Evolutionary conservation across 1,140 invertebrate genomes (phyloP).

Genomic region (Chlorops oryzae): DNA sequence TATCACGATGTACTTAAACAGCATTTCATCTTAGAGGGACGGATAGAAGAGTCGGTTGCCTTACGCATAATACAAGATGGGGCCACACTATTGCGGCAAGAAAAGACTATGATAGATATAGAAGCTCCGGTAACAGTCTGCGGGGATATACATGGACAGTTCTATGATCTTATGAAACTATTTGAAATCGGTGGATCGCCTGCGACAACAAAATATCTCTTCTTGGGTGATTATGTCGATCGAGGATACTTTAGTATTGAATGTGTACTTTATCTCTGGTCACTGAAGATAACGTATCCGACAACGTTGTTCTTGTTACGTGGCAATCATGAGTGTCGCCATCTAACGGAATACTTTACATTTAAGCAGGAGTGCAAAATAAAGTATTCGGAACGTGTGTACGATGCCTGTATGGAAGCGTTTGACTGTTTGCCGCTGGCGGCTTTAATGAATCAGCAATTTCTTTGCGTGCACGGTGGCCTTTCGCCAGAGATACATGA

Average conservation of each 20-base stretch:
- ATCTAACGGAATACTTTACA: constrained; percentile 99
- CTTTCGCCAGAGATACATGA: constrained; percentile 98
- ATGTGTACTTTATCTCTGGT: constrained; percentile 99
- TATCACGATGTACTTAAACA: constrained; percentile 96
- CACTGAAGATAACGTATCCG: constrained; percentile 96
- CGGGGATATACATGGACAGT: constrained; percentile 99
- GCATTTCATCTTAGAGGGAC: constrained; percentile 97
- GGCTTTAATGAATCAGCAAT: constrained; percentile 99
- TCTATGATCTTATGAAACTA: constrained; percentile 99
- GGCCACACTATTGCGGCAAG: constrained; percentile 86
- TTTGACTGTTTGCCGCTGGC: constrained; percentile 98
- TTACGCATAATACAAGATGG: constrained; percentile 97
- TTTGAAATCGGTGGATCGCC: constrained; percentile 99
- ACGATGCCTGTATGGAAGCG: constrained; percentile 99
- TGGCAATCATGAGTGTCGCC: constrained; percentile 98
- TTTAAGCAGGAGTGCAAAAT: constrained; percentile 99
- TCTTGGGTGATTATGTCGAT: constrained; percentile 99
- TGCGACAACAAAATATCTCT: constrained; percentile 98
- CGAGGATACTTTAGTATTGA: constrained; percentile 63
- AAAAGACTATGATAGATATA: constrained; percentile 99
- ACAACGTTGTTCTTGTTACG: constrained; percentile 94
- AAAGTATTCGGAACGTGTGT: constrained; percentile 98
- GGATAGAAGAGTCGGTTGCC: constrained; percentile 96
- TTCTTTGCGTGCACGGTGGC: constrained; percentile 97
- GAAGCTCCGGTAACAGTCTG: constrained; percentile 98